Percentiles rank a stretch among this genome's conserved stretches.
Conservation (phyloP, 2,888 invertebrate genomes). For the Coenonympha glycerion region DNA sequence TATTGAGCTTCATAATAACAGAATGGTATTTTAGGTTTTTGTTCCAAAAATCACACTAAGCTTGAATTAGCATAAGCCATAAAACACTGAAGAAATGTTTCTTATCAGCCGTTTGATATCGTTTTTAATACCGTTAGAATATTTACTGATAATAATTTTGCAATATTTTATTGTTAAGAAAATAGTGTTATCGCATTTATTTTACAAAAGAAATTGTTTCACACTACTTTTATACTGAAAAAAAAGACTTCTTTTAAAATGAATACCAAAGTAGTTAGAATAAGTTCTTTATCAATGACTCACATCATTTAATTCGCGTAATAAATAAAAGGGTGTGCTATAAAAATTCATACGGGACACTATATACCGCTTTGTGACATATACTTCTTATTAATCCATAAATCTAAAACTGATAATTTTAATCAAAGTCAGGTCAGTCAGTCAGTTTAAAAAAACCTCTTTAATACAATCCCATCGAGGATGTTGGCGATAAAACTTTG, state of each 20-base stretch:
- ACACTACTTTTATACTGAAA: too few relatives aligned
- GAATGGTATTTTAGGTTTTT: background rate
- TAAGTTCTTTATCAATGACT: too few relatives aligned
- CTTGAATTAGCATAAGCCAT: background rate
- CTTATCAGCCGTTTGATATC: background rate
- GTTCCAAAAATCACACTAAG: background rate
- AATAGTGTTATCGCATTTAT: background rate
- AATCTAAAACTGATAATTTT: slow-evolving; percentile 7
- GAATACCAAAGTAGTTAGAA: too few relatives aligned
- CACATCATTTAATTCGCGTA: too few relatives aligned
- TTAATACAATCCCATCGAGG: too few relatives aligned
- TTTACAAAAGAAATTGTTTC: background rate
- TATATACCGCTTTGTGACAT: too few relatives aligned
- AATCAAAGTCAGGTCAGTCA: slow-evolving; percentile 27
- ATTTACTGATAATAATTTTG: background rate
- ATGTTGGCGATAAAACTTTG: too few relatives aligned
- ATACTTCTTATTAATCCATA: background rate
- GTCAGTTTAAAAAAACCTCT: too few relatives aligned
- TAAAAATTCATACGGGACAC: too few relatives aligned
- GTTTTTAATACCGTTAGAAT: background rate
- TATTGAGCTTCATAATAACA: background rate
- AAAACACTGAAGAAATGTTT: background rate
- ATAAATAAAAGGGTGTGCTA: too few relatives aligned
- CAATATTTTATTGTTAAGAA: background rate
- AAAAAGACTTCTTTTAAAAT: too few relatives aligned